These are phyloP conservation scores for Papilio dardanus DNA, from an alignment of 1,140 invertebrate species.

Conservation along the genomic window DNA sequence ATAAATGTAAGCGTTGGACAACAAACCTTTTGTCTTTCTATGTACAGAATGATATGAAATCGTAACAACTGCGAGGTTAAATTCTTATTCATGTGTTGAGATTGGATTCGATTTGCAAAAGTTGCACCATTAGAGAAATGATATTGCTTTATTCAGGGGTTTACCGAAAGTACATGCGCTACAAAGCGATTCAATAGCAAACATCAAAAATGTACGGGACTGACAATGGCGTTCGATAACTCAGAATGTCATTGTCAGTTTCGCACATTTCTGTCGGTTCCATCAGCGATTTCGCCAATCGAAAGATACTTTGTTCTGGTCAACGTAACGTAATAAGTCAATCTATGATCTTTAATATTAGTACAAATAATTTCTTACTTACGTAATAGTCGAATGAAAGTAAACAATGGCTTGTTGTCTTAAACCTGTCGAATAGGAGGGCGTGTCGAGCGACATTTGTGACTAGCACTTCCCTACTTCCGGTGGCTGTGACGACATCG, in stretches of 20 bases:
- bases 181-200: too few relatives aligned
- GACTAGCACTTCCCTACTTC: constrained; percentile 6
- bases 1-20: constrained; percentile 3
- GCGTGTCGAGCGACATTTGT: neutral
- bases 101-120: neutral
- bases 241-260: too few relatives aligned
- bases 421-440: neutral
- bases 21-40: constrained; percentile 9
- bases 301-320: too few relatives aligned
- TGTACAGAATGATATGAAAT: constrained; percentile 5
- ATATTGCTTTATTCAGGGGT: too few relatives aligned
- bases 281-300: too few relatives aligned
- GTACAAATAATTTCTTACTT: neutral
- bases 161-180: too few relatives aligned
- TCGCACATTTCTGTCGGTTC: too few relatives aligned
- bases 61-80: neutral
- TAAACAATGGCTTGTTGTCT: neutral
- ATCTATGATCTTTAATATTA: neutral
- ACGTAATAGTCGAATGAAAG: neutral
- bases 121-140: too few relatives aligned
- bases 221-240: too few relatives aligned
- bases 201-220: too few relatives aligned
- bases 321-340: too few relatives aligned
- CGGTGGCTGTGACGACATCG: neutral
- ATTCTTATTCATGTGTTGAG: neutral